Conservation (phyloP, 2,113 vertebrate genomes). For the Butastur rufipennis region DNA sequence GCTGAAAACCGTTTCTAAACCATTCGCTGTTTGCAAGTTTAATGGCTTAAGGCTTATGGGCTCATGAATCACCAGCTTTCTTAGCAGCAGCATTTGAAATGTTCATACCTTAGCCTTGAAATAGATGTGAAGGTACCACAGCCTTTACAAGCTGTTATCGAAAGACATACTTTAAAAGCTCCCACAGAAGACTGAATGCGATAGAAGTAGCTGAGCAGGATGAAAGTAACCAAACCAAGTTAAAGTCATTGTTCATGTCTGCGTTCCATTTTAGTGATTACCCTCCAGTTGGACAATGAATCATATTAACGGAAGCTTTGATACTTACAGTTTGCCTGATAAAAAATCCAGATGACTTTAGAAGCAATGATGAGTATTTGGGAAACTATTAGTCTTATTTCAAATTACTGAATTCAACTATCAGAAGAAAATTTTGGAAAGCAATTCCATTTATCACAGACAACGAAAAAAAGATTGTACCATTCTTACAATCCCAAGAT, state of each 20-base stretch:
- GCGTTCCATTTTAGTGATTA: conserved; percentile 5
- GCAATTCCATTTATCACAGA: background rate
- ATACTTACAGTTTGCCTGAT: conserved; percentile 14
- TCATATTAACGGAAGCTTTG: conserved; percentile 15
- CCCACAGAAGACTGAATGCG: conserved; percentile 21
- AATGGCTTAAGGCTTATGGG: conserved; percentile 63
- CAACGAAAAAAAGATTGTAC: background rate
- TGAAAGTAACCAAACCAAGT: conserved; percentile 27
- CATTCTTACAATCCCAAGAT: background rate
- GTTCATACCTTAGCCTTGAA: conserved; percentile 69
- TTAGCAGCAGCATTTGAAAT: conserved; percentile 62
- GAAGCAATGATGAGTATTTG: conserved; percentile 26
- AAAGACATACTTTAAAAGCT: conserved; percentile 61
- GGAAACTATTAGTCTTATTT: conserved; percentile 4
- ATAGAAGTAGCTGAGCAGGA: conserved; percentile 9
- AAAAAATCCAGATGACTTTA: conserved; percentile 40
- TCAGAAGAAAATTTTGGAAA: background rate
- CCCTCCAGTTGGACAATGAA: conserved; percentile 10
- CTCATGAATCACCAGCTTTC: conserved; percentile 61
- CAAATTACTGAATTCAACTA: conserved; percentile 2
- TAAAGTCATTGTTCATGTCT: conserved; percentile 53
- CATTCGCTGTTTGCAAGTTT: conserved; percentile 64
- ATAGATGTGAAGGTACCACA: conserved; percentile 63
- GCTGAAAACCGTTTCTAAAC: conserved; percentile 49
- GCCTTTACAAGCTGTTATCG: conserved; percentile 58